Evolutionary conservation across 2,888 invertebrate species (phyloP), one percentile per base, ranked within the genome.

Genomic region (Barypeithes pellucidus): DNA sequence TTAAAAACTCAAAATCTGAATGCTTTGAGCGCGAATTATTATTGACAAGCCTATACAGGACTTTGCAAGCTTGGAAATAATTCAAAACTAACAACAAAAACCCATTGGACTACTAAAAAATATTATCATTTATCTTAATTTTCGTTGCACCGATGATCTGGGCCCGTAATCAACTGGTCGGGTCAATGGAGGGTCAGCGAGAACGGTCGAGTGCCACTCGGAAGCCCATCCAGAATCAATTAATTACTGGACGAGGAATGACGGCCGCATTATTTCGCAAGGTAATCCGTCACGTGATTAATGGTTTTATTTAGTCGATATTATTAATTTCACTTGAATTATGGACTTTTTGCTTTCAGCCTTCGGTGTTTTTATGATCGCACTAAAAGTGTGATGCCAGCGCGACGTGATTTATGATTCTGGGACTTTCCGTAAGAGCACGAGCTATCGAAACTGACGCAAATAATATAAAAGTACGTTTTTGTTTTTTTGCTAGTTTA

Each of bases 151-250:
- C 94, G 2, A 90, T 91, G 85, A 91, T 93, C 61, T 91, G 90
- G 89, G 91, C 93, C 16, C 91, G 91, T 59, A 90, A 93, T 79
- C 92, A 92, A 78, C 89, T 93, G 24, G 89, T 93, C 7, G 91
- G 93, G 0, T 92, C 91, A 0, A 89, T 90, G 62, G 87, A 90
- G 45, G 92, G 91, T 2, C 90, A 91, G 65, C 88, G 90, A 68
- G 92, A 76, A 90, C 91, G 0, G 86, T 94, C 54, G 92, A 92
- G 78, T 94, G 94, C 82, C 89, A 90, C 59, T 92, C 92, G 1
- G 93, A 94, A 82, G 93, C 93, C 1, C 92, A 89, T 83, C 94
- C 94, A 0, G 88, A 90, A 78, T 93, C 93, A 8, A 91, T 91
- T 80, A 91, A 91, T 81, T 92, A 92, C 83, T 94, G 94, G 94